phyloP scores from a whole-genome alignment of 92 coral and sea anemone genomes.

The Chrysogorgia sp. region DNA sequence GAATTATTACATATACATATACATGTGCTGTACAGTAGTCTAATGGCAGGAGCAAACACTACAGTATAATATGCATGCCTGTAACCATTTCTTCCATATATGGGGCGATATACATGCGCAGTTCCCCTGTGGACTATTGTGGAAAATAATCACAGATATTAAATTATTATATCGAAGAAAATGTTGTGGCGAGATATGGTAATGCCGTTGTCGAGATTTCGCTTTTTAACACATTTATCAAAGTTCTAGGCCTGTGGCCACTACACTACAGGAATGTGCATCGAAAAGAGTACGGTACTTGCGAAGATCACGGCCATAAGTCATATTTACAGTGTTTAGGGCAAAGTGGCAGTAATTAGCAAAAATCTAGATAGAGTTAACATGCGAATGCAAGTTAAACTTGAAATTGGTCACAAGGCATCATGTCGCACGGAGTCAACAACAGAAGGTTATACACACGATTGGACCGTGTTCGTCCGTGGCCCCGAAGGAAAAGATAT shows the following conservation, averaged over 20 bases:
- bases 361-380: conserved; percentile 5
- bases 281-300: conserved; percentile 1
- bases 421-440: conserved; percentile 79
- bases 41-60: no score
- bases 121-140: neutral
- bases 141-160: neutral
- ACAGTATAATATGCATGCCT: no score
- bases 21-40: no score
- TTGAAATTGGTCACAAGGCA: conserved; percentile 97
- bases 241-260: no score
- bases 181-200: neutral
- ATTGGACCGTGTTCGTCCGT: conserved; percentile 92
- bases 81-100: conserved; percentile 17
- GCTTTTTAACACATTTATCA: no score
- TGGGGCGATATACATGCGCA: conserved; percentile 50
- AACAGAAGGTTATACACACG: conserved; percentile 95
- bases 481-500: conserved; percentile 89
- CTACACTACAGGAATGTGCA: neutral
- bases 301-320: no score
- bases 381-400: conserved; percentile 80
- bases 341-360: conserved; percentile 41
- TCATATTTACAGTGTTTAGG: conserved; percentile 14
- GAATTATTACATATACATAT: no score
- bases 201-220: no score
- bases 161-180: neutral